phyloP scores from a whole-genome alignment of 2,888 invertebrate species.

The Spicauda simplicius region DNA sequence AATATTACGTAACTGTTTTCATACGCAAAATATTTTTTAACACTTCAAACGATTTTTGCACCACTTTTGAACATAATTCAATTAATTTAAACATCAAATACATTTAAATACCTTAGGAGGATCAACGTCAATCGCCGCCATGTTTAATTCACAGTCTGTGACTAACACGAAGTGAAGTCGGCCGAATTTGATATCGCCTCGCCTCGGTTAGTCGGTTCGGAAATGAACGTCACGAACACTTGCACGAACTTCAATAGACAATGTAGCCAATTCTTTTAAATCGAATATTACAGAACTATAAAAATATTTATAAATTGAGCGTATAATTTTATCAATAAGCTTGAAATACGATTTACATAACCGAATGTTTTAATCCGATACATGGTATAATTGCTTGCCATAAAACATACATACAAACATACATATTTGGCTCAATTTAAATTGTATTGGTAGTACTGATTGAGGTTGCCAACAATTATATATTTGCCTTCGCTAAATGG shows the following conservation, averaged over 20 bases:
- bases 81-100: slow-evolving; percentile 39
- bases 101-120: slow-evolving; percentile 70
- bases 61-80: background rate
- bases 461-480: background rate
- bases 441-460: slow-evolving; percentile 14
- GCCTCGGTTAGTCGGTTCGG: background rate
- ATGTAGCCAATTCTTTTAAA: slow-evolving; percentile 47
- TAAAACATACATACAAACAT: too few relatives aligned
- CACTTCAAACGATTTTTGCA: background rate
- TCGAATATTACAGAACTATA: too few relatives aligned
- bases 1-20: background rate
- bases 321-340: too few relatives aligned
- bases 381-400: too few relatives aligned
- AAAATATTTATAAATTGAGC: too few relatives aligned
- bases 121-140: slow-evolving; percentile 85
- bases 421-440: background rate
- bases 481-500: background rate
- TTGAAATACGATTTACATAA: too few relatives aligned
- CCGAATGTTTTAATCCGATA: too few relatives aligned
- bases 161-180: slow-evolving; percentile 53
- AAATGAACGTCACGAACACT: slow-evolving; percentile 22
- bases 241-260: slow-evolving; percentile 52
- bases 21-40: background rate
- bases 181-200: slow-evolving; percentile 33
- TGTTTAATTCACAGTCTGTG: slow-evolving; percentile 75